Evolutionary conservation across 2,113 vertebrate genomes (phyloP).

Genomic region (Nesospiza acunhae): DNA sequence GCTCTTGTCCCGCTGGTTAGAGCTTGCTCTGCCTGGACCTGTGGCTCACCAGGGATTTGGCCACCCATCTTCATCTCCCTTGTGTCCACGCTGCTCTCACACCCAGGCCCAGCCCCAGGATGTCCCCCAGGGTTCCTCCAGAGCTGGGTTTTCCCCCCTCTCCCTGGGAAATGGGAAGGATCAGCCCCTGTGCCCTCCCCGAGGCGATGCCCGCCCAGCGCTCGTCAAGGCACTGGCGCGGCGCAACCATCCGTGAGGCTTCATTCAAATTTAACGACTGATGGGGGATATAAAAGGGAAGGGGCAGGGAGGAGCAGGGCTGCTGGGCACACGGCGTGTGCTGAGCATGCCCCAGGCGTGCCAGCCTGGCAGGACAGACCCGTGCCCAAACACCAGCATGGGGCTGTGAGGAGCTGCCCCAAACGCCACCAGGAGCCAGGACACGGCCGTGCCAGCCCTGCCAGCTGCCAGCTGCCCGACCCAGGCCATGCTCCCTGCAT

Average conservation of each 20-base stretch:
- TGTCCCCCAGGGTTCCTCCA: neutral
- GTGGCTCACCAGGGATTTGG: neutral
- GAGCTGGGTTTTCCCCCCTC: neutral
- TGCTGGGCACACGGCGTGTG: rapidly evolving
- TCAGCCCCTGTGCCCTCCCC: neutral
- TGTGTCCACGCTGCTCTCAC: no score
- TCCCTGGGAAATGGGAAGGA: neutral
- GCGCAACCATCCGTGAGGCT: slow-evolving; percentile 4
- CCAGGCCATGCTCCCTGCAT: neutral
- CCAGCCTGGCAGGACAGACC: neutral
- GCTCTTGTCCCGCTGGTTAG: neutral
- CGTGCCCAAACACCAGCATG: rapidly evolving
- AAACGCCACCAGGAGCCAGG: neutral
- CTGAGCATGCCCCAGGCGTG: neutral
- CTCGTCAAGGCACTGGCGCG: neutral
- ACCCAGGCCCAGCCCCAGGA: neutral
- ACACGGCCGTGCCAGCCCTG: rapidly evolving
- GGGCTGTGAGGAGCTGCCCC: neutral
- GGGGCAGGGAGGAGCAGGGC: neutral
- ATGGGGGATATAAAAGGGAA: neutral
- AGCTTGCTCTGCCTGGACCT: neutral
- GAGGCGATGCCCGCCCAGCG: rapidly evolving
- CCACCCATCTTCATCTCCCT: neutral
- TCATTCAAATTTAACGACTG: slow-evolving; percentile 50
- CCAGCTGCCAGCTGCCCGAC: neutral